Evolutionary conservation across 2,797 vertebrate genomes (phyloP), one percentile per base, ranked within the genome.

Genomic region (Pangasius krempfi): DNA sequence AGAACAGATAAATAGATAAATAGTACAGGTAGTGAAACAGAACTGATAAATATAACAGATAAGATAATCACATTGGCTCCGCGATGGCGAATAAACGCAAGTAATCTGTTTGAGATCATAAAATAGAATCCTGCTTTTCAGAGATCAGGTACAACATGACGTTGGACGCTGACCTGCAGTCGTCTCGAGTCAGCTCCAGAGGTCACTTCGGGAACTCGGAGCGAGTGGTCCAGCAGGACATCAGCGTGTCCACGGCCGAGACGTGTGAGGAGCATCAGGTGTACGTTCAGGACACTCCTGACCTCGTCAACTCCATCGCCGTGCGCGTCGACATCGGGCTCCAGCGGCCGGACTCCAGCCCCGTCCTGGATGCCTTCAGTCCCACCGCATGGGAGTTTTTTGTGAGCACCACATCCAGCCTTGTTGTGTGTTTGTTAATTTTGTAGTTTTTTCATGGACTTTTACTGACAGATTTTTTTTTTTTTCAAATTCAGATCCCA

Each of bases 191-290:
- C 86, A 96, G 93, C 85, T 97, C 97, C 47, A 95, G 97, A 91
- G 97, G 96, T 7, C 86, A 96, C 83, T 98, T 98, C 92, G 94
- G 94, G 93, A 97, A 94, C 73, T 94, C 93, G 37, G 97, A 97
- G 83, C 94, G 97, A 47, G 91, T 85, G 73, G 58, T 96, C 40
- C 95, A 96, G 92, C 95, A 92, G 87, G 92, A 93, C 54, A 85
- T 95, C 91, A 30, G 91, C 2, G 88, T 97, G 27, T 78, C 0
- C 25, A 83, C 30, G 6, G 79, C 56, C 2, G 89, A 93, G 89
- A 92, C 4, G 0, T 98, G 97, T 81, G 90, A 94, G 60, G 91
- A 94, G 4, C 90, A 96, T 44, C 0, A 92, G 22, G 96, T 97
- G 91, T 96, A 91, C 25, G 94, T 97, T 85, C 97, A 97, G 96